These are phyloP conservation scores for Cyanoramphus novaezelandiae DNA, from an alignment of 2,113 vertebrate species.

Conservation along the genomic window DNA sequence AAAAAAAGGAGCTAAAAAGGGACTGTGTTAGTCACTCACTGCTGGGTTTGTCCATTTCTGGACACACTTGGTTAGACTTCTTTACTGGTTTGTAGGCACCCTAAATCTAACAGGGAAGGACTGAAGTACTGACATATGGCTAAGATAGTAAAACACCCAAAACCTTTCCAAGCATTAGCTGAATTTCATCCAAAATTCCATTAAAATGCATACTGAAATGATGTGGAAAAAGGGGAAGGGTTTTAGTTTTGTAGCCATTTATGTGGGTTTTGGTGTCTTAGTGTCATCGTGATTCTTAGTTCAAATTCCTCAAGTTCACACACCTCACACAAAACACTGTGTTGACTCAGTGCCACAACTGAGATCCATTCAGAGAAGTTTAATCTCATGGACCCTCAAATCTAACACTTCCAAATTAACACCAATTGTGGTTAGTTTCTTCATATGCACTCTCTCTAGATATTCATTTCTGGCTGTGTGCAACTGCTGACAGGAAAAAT, in stretches of 20 bases:
- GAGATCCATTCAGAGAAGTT: background rate
- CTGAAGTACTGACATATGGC: slow-evolving; percentile 50
- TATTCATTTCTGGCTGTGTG: background rate
- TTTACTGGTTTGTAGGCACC: slow-evolving; percentile 1
- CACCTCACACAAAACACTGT: background rate
- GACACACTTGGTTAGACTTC: background rate
- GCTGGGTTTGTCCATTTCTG: background rate
- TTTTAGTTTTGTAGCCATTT: background rate
- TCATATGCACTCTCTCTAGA: background rate
- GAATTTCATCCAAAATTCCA: slow-evolving; percentile 54
- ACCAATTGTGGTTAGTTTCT: slow-evolving; percentile 45
- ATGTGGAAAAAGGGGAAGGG: background rate
- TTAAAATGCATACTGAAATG: slow-evolving; percentile 36
- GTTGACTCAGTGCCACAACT: background rate
- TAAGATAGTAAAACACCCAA: slow-evolving; percentile 47
- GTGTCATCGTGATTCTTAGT: background rate
- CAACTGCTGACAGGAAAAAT: slow-evolving; percentile 22
- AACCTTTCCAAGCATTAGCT: slow-evolving; percentile 43
- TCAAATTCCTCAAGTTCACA: slow-evolving; percentile 7
- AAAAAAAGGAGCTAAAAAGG: background rate
- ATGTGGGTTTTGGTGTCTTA: background rate
- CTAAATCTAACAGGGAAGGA: background rate
- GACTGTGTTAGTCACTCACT: background rate
- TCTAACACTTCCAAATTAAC: slow-evolving; percentile 52
- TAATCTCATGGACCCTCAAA: background rate